These are phyloP conservation scores for Agrochola lychnidis DNA, from an alignment of 2,888 invertebrate species.

Conservation along the genomic window DNA sequence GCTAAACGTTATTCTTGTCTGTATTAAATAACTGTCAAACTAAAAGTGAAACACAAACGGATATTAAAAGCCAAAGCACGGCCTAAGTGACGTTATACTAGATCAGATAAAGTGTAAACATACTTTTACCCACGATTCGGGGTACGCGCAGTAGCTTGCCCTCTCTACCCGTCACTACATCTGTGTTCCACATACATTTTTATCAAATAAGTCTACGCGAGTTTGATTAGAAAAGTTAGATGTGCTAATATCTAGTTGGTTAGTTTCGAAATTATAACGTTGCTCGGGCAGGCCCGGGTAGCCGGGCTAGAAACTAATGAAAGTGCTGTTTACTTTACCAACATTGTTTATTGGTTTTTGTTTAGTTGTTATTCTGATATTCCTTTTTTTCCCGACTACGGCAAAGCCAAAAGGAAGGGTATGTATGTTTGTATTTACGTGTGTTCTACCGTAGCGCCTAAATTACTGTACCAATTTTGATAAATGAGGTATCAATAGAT, in stretches of 20 bases:
- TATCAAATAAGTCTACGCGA: slow-evolving; percentile 46
- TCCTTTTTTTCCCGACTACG: neutral
- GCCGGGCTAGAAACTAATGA: slow-evolving; percentile 39
- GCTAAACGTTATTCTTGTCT: too few relatives aligned
- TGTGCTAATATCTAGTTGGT: slow-evolving; percentile 60
- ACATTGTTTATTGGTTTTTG: slow-evolving; percentile 52
- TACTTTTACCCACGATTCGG: neutral
- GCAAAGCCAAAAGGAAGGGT: too few relatives aligned
- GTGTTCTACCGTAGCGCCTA: too few relatives aligned
- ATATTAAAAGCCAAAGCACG: too few relatives aligned
- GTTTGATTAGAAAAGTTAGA: slow-evolving; percentile 66
- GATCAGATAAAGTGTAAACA: neutral
- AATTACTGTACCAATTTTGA: too few relatives aligned
- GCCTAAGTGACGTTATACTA: neutral
- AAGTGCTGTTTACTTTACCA: slow-evolving; percentile 47
- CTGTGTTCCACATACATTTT: slow-evolving; percentile 49
- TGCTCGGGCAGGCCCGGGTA: slow-evolving; percentile 14
- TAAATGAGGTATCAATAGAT: too few relatives aligned
- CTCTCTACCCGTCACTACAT: neutral
- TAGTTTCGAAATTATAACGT: slow-evolving; percentile 57
- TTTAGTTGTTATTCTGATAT: slow-evolving; percentile 36
- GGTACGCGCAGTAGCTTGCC: neutral
- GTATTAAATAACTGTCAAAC: neutral
- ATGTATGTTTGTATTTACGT: too few relatives aligned
- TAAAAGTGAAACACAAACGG: neutral